These are phyloP conservation scores for Nomada goodeniana DNA, from an alignment of 2,888 invertebrate genomes.

Conservation along the genomic window DNA sequence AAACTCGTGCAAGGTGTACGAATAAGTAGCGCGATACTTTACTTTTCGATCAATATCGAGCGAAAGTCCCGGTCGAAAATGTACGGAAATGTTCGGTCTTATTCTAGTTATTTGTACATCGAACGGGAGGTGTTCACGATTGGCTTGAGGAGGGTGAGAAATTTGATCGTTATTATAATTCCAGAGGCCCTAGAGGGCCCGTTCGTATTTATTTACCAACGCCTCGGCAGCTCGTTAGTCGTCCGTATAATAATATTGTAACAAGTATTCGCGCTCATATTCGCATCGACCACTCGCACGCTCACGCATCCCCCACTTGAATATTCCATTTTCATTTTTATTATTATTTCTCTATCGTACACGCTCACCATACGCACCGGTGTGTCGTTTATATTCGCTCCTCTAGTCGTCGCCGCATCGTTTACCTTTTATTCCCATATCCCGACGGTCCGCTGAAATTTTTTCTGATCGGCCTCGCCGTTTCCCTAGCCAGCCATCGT, in stretches of 20 bases:
- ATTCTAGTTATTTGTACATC: no score
- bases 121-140: no score
- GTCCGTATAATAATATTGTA: conserved; percentile 76
- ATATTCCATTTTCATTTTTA: conserved; percentile 10
- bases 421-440: not conserved
- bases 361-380: conserved; percentile 27
- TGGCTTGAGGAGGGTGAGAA: not conserved
- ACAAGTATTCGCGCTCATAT: conserved; percentile 68
- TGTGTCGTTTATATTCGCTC: conserved; percentile 38
- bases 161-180: conserved; percentile 49
- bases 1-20: no score
- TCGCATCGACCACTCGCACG: conserved; percentile 57
- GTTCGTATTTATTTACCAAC: conserved; percentile 75
- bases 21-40: no score
- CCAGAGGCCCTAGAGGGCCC: conserved; percentile 57
- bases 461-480: conserved; percentile 17
- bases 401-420: conserved; percentile 24
- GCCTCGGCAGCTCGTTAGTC: conserved; percentile 72
- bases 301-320: conserved; percentile 51
- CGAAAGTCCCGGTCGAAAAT: no score
- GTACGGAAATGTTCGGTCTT: no score
- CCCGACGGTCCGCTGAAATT: not conserved
- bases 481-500: not conserved
- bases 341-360: conserved; percentile 25
- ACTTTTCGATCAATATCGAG: no score